These are phyloP conservation scores for Acronicta alni DNA, from an alignment of 2,888 invertebrate species.

Conservation along the genomic window DNA sequence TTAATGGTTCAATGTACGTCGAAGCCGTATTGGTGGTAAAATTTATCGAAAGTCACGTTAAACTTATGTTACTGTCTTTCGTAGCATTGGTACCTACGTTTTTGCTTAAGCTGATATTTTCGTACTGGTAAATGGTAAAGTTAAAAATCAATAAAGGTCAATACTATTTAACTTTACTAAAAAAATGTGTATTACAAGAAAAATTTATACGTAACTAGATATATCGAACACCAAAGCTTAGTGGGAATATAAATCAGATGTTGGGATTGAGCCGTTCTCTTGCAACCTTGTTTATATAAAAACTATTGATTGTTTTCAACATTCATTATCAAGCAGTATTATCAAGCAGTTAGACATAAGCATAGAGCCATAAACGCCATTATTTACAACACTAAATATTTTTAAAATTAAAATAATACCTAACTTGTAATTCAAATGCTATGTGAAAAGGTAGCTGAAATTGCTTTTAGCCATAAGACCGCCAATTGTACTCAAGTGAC, in stretches of 20 bases:
- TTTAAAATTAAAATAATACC: too few relatives aligned
- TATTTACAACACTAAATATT: too few relatives aligned
- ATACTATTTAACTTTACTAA: not conserved
- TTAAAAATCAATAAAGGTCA: conserved; percentile 24
- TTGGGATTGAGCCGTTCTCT: not conserved
- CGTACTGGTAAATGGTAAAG: conserved; percentile 2
- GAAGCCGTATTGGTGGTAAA: conserved; percentile 45
- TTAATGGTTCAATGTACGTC: conserved; percentile 69
- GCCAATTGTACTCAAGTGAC: too few relatives aligned
- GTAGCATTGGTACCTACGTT: conserved; percentile 23
- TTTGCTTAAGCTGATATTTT: conserved; percentile 22
- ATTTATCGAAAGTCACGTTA: conserved; percentile 37
- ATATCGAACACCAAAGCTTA: not conserved
- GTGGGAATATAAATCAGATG: not conserved
- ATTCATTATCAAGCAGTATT: conserved; percentile 2
- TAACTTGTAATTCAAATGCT: too few relatives aligned
- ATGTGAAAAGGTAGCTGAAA: too few relatives aligned
- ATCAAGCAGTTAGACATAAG: too few relatives aligned
- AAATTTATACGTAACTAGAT: too few relatives aligned
- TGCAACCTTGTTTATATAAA: not conserved
- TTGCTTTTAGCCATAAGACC: too few relatives aligned
- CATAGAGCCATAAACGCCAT: too few relatives aligned
- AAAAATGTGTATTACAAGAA: too few relatives aligned
- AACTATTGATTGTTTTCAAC: conserved; percentile 19
- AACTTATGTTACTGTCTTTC: conserved; percentile 18